Evolutionary conservation across 35 echinoderm and acorn worm genomes (phyloP), one percentile per base, ranked within the genome.

Genomic region (Heliocidaris erythrogramma): DNA sequence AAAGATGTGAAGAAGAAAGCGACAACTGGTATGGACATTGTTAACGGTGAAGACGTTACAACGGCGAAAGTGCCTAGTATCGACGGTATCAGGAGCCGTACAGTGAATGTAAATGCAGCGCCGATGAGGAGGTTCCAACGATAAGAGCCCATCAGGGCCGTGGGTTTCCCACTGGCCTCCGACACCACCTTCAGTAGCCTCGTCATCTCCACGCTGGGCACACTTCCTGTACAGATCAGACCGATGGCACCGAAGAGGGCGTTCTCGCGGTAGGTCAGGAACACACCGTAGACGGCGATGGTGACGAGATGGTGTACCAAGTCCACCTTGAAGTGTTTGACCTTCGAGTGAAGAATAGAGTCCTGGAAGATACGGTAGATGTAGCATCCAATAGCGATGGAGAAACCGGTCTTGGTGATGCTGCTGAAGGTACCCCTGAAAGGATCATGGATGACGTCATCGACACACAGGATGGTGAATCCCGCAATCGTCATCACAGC

Each of bases 361-460:
- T 96, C 95, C 32, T 96, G 95, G 10, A 94, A 17, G 48, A 91
- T 94, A 17, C 93, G 93, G 49, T 96, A 96, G 60, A 96, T 94
- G 93, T 96, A 94, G 56, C 93, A 94, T 52, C 95, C 95, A 24
- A 96, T 96, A 32, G 94, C 93, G 12, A 96, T 90, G 21, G 95
- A 86, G 47, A 96, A 96, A 30, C 93, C 92, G 16, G 42, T 48
- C 13, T 59, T 7, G 31, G 47, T 49, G 12, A 94, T 65, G 91
- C 27, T 59, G 32, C 91, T 59, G 49, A 92, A 92, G 2, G 91
- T 52, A 10, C 95, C 95, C 5, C 48, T 31, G 52, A 96, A 96
- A 8, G 93, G 95, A 7, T 96, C 13, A 31, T 30, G 11, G 9
- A 94, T 17, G 18, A 91, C 95, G 48, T 94, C 71, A 49, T 65